Percentiles rank a stretch among this genome's conserved stretches.
These are phyloP conservation scores for Thymelicus acteon DNA, from an alignment of 2,888 invertebrate species.

Conservation along the genomic window DNA sequence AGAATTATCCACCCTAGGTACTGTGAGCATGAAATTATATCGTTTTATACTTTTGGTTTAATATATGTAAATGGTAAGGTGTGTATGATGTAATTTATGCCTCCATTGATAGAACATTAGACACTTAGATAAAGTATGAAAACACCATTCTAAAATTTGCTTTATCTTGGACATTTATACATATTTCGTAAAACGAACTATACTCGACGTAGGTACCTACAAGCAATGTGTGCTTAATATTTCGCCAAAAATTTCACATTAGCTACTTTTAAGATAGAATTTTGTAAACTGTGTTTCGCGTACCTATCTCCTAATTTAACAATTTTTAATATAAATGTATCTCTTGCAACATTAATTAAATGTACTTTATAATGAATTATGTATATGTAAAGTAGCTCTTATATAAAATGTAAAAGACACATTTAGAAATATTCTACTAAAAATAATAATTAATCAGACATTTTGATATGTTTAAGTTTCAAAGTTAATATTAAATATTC, in stretches of 20 bases:
- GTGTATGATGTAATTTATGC: too few relatives aligned
- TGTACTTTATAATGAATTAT: background rate
- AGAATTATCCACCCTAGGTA: too few relatives aligned
- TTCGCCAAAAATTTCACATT: background rate
- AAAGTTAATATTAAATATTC: slow-evolving; percentile 19
- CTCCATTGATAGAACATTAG: too few relatives aligned
- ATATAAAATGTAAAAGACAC: slow-evolving; percentile 1
- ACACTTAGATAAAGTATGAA: too few relatives aligned
- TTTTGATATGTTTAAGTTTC: slow-evolving; percentile 40
- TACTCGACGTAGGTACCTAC: background rate
- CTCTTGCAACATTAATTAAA: background rate
- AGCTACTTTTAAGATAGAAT: background rate
- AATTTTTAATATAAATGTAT: background rate
- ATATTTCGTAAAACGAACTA: background rate
- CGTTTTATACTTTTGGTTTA: too few relatives aligned
- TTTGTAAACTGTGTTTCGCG: slow-evolving; percentile 1
- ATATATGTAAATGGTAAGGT: too few relatives aligned
- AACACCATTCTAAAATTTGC: background rate
- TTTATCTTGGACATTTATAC: background rate
- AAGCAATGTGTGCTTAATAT: background rate
- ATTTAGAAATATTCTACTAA: slow-evolving; percentile 2
- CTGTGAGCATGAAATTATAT: too few relatives aligned
- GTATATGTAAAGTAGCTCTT: background rate
- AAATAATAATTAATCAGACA: slow-evolving; percentile 25
- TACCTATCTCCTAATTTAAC: background rate